Percentiles rank a stretch among this genome's conserved stretches.
These are phyloP conservation scores for Nemapogon koenigi DNA, from an alignment of 2,888 invertebrate genomes.

Conservation along the genomic window DNA sequence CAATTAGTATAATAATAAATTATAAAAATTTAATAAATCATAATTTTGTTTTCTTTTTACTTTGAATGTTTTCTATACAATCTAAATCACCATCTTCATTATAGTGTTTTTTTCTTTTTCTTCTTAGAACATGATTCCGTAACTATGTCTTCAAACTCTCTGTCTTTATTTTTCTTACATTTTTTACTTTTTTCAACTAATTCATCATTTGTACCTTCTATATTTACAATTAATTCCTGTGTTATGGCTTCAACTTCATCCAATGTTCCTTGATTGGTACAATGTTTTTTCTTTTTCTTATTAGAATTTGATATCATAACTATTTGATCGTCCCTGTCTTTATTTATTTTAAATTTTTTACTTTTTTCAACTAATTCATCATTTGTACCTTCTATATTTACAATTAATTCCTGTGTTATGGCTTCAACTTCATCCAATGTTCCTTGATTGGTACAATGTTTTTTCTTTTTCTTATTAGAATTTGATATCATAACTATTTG, in stretches of 20 bases:
- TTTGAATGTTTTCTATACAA: no score
- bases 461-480: not conserved
- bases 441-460: not conserved
- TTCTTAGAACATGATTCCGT: slow-evolving; percentile 20
- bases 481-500: not conserved
- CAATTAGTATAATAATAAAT: no score
- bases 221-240: not conserved
- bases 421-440: not conserved
- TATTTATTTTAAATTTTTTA: not conserved
- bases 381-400: not conserved
- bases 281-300: slow-evolving; percentile 14
- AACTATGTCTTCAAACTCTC: not conserved
- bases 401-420: not conserved
- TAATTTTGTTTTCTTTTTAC: no score
- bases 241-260: not conserved
- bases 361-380: not conserved
- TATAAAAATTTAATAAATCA: no score
- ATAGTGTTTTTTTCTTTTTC: no score
- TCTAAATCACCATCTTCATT: no score
- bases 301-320: slow-evolving; percentile 19
- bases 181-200: not conserved
- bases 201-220: not conserved
- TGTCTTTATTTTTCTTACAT: not conserved
- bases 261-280: not conserved
- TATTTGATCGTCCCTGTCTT: not conserved